Evolutionary conservation across 2,888 invertebrate genomes (phyloP), one percentile per base, ranked within the genome.

Genomic region (Stramonita haemastoma): DNA sequence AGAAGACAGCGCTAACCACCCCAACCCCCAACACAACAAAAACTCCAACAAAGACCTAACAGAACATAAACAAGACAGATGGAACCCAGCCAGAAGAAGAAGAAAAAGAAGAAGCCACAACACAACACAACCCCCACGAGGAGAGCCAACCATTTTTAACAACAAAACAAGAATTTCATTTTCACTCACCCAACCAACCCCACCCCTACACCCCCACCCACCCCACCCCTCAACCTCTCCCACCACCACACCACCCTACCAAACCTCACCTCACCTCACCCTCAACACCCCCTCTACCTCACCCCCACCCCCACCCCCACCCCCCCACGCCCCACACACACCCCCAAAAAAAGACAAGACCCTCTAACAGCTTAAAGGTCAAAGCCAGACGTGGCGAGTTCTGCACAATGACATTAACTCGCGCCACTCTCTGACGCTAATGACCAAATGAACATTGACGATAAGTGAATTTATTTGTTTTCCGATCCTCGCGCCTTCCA

Each of bases 391-490:
- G 26, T 46, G 26, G 36, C 26, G 36, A 83, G 11, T 36, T 26
- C 1, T 6, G 36, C 46, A 22, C 81, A 46, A 83, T 36, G 81
- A 83, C 29, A 83, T 83, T 83, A 83, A 83, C 81, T 83, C 84
- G 60, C 86, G 17, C 86, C 83, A 66, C n/a, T 66, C 81, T 79
- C n/a, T 66, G 83, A 81, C 83, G 88, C 88, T 88, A 88, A 88
- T 88, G 56, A 88, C 60, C 81, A 88, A 88, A 88, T 83, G n/a
- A 88, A 88, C 88, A 83, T 81, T 88, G 88, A 88, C 83, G 88
- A 88, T 88, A 88, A 88, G 88, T 88, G 88, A 88, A 88, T 88
- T 88, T 83, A 88, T 88, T 88, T 88, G 88, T 88, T 88, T 66
- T 34, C 88, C 66, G 66, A 57, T 56, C 34, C 81, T 6, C 87